Percentiles rank a stretch among this genome's conserved stretches.
Evolutionary conservation across 2,888 invertebrate genomes (phyloP).

Genomic region (Cremastinae sp.): DNA sequence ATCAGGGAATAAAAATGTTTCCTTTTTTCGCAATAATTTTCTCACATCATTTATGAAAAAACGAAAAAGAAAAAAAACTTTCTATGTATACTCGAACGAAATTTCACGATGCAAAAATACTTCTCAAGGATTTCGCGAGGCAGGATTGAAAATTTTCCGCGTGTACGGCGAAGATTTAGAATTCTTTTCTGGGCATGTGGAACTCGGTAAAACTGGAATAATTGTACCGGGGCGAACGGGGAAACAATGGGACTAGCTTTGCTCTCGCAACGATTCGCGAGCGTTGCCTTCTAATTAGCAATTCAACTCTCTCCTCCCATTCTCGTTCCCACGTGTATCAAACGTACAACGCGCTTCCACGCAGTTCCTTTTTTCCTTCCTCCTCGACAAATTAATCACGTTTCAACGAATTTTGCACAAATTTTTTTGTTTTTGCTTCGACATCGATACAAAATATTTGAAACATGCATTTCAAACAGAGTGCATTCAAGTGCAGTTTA

Average conservation of each 20-base stretch:
- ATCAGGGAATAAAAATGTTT: constrained; percentile 50
- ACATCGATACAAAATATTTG: neutral
- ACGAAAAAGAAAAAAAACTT: neutral
- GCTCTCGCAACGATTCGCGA: constrained; percentile 57
- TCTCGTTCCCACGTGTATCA: constrained; percentile 55
- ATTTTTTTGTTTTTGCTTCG: neutral
- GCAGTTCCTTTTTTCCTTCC: constrained; percentile 2
- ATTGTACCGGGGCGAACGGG: neutral
- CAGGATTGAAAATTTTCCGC: constrained; percentile 30
- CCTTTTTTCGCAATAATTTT: constrained; percentile 19
- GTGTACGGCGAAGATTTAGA: constrained; percentile 1
- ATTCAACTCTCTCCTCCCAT: constrained; percentile 63
- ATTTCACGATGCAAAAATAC: constrained; percentile 40
- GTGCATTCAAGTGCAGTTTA: too few relatives aligned
- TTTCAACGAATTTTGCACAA: constrained; percentile 4
- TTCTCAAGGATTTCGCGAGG: constrained; percentile 42
- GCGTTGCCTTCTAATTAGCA: constrained; percentile 59
- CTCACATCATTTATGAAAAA: constrained; percentile 17
- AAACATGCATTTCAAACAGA: too few relatives aligned
- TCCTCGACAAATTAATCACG: neutral
- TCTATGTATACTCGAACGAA: constrained; percentile 23
- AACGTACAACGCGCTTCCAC: constrained; percentile 38
- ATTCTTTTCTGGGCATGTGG: constrained; percentile 14
- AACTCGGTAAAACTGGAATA: constrained; percentile 39
- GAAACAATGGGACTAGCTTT: constrained; percentile 53